Evolutionary conservation across 2,888 invertebrate genomes (phyloP), one percentile per base, ranked within the genome.

Genomic region (Acleris holmiana): DNA sequence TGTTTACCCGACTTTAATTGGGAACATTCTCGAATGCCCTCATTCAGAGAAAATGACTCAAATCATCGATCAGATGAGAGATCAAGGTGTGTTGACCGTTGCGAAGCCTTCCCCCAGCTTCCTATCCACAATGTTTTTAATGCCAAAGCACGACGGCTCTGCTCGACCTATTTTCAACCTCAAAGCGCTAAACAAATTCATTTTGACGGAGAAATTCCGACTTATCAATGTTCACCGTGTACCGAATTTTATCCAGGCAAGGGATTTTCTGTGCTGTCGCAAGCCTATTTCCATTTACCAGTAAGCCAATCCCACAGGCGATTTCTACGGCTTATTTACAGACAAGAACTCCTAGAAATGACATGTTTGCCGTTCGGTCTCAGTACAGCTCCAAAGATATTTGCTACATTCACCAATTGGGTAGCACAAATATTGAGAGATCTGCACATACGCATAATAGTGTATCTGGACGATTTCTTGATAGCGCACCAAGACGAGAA

Each of bases 401-500:
- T 73, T 53, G 40, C 72, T 2, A 55, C 48, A n/a, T n/a, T 72
- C 6, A 67, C 67, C n/a, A 69, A 69, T 40, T 73, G 70, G 70
- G 25, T 73, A 8, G 71, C 71, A 19, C 67, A 67, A n/a, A 53
- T 15, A 0, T 57, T 73, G 1, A 60, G 70, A 40, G 35, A 69
- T 17, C n/a, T 19, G 49, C 58, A 50, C 13, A 61, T 73, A 13
- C 46, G 68, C 40, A 51, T 70, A 8, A 2, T 73, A 15, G 71
- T 72, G 0, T 73, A 71, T 40, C 59, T 74, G 35, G 73, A 71
- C 69, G 73, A 72, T 18, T 71, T 67, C 50, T 53, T 74, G 18
- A 17, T 71, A 5, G 70, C 51, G n/a, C 47, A 71, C 47, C 70
- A 69, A 50, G 53, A 70, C 51, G 15, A 25, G 1, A 4, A 25